Conservation (phyloP, 35 echinoderm and acorn worm genomes). For the Hemicentrotus pulcherrimus region DNA sequence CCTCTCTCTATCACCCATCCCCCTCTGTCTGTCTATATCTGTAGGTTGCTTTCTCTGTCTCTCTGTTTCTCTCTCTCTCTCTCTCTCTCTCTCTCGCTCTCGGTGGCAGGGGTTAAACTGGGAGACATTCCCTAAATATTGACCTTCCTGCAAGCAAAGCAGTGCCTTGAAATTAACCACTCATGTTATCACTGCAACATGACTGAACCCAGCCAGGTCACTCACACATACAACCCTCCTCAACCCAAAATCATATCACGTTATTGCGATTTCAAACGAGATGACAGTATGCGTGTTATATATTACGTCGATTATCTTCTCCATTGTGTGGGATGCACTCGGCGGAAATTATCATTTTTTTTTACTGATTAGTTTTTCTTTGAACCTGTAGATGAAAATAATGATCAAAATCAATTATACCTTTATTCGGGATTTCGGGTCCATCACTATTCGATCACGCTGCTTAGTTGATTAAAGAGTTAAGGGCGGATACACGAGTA, state of each 20-base stretch:
- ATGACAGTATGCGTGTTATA: background rate
- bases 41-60: too few relatives aligned
- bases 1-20: background rate
- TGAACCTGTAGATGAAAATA: too few relatives aligned
- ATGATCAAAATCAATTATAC: too few relatives aligned
- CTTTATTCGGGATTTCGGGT: too few relatives aligned
- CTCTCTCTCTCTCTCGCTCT: background rate
- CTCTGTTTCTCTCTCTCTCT: too few relatives aligned
- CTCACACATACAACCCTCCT: background rate
- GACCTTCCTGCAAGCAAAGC: background rate
- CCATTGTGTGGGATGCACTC: background rate
- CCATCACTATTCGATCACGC: too few relatives aligned
- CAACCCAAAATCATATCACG: background rate
- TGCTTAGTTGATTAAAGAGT: too few relatives aligned
- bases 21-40: background rate
- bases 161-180: background rate
- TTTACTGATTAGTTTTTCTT: too few relatives aligned
- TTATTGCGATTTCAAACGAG: background rate
- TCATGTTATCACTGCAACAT: background rate
- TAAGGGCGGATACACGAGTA: too few relatives aligned
- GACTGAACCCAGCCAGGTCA: background rate
- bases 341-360: background rate
- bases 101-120: background rate
- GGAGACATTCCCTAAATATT: slow-evolving; percentile 18
- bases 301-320: background rate